Conservation (phyloP, 2,888 invertebrate species). For the Andricus quercusramuli region DNA sequence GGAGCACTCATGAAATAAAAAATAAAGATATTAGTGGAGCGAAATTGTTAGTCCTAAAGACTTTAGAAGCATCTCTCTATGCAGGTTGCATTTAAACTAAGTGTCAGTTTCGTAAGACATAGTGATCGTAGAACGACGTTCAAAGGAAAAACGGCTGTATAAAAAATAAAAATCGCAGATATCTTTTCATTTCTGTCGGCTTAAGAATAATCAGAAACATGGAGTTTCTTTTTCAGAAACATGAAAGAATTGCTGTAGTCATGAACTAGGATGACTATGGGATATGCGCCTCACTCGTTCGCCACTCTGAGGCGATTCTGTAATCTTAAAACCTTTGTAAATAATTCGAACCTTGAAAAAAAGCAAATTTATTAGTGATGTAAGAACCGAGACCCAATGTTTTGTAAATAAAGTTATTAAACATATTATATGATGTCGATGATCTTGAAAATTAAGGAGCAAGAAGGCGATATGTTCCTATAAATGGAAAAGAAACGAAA, state of each 20-base stretch:
- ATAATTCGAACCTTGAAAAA: constrained; percentile 35
- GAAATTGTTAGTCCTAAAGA: constrained; percentile 36
- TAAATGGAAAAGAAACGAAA: neutral
- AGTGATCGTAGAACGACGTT: constrained; percentile 39
- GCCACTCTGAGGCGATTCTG: constrained; percentile 22
- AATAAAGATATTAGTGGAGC: constrained; percentile 16
- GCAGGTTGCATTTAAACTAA: constrained; percentile 36
- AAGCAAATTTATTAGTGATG: constrained; percentile 39
- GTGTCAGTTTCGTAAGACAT: constrained; percentile 37
- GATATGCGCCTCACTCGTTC: neutral
- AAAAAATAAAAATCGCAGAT: constrained; percentile 30
- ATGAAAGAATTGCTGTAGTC: constrained; percentile 27
- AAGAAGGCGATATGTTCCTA: constrained; percentile 4
- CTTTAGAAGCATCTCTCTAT: constrained; percentile 33
- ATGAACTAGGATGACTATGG: neutral
- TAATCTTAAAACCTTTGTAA: constrained; percentile 34
- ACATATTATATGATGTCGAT: constrained; percentile 15
- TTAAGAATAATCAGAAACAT: constrained; percentile 16
- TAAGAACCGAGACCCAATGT: constrained; percentile 35
- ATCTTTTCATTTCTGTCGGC: constrained; percentile 18
- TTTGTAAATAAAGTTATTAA: constrained; percentile 42
- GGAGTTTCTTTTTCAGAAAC: constrained; percentile 2
- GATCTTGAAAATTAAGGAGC: constrained; percentile 21
- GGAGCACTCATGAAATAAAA: constrained; percentile 17
- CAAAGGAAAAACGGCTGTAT: constrained; percentile 36